phyloP scores from a whole-genome alignment of 2,797 vertebrate species.

The Neoniphon sammara region DNA sequence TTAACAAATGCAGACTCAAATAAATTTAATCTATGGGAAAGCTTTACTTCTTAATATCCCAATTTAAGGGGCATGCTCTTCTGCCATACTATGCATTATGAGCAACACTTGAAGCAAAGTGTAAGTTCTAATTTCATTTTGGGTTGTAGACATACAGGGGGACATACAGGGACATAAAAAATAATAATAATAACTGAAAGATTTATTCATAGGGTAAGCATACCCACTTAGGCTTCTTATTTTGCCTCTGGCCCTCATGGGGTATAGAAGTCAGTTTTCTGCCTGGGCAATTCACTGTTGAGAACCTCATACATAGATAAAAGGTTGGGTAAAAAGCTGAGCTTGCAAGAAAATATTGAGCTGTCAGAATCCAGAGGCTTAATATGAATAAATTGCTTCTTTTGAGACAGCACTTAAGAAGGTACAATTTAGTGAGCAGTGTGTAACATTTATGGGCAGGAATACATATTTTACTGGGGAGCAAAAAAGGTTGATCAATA shows the following conservation, averaged over 20 bases:
- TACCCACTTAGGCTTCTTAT: slow-evolving; percentile 13
- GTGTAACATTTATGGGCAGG: slow-evolving; percentile 19
- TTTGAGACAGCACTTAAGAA: slow-evolving; percentile 22
- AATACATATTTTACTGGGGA: slow-evolving; percentile 26
- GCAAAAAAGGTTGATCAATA: slow-evolving; percentile 9
- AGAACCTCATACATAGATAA: slow-evolving; percentile 68
- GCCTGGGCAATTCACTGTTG: slow-evolving; percentile 67
- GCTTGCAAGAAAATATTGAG: slow-evolving; percentile 57
- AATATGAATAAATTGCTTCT: slow-evolving; percentile 52
- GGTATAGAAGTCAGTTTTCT: slow-evolving; percentile 78
- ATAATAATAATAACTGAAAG: slow-evolving; percentile 8
- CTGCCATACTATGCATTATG: not conserved
- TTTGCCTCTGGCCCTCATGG: slow-evolving; percentile 51
- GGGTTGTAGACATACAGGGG: not conserved
- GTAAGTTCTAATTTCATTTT: slow-evolving; percentile 1
- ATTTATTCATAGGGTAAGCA: slow-evolving; percentile 31
- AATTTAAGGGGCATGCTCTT: not conserved
- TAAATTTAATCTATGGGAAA: not conserved
- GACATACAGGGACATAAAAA: not conserved
- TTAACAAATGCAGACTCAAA: not conserved
- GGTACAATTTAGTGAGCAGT: slow-evolving; percentile 29
- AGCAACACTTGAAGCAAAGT: not conserved
- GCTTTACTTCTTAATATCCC: not conserved
- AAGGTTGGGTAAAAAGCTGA: slow-evolving; percentile 63
- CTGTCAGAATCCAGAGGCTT: slow-evolving; percentile 44